phyloP scores from a whole-genome alignment of 2,113 vertebrate genomes.

The Nycticebus coucang region DNA sequence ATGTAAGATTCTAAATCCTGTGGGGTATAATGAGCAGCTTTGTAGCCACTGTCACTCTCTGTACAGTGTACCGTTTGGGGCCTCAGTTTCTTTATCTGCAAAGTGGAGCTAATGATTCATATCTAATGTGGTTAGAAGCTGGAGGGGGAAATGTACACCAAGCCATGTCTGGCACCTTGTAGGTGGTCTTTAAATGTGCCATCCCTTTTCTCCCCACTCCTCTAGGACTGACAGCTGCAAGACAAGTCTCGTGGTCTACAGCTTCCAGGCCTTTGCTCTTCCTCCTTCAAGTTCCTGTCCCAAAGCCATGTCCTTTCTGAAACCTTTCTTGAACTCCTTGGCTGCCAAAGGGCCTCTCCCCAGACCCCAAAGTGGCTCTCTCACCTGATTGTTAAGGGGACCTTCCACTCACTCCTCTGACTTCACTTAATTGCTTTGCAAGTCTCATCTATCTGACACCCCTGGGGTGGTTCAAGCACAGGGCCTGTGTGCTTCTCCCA shows the following conservation, averaged over 20 bases:
- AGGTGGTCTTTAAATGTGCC: background rate
- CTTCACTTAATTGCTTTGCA: background rate
- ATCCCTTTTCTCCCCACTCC: background rate
- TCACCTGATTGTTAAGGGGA: background rate
- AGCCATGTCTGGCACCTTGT: background rate
- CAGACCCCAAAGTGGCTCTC: background rate
- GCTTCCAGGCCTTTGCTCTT: background rate
- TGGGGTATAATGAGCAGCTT: background rate
- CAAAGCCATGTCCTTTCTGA: background rate
- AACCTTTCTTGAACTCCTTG: background rate
- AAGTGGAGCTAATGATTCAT: background rate
- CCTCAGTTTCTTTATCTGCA: slow-evolving; percentile 18
- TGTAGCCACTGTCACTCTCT: background rate
- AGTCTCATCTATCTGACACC: background rate
- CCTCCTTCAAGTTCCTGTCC: background rate
- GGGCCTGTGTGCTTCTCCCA: background rate
- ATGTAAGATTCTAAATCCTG: background rate
- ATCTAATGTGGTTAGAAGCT: background rate
- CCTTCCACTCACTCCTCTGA: background rate
- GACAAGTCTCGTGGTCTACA: background rate
- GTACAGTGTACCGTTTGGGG: background rate
- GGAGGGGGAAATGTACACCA: background rate
- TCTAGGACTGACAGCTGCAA: background rate
- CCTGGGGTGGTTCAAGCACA: fast-evolving
- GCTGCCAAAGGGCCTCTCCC: background rate